phyloP scores from a whole-genome alignment of 1,140 invertebrate genomes.

The Planococcus citri region DNA sequence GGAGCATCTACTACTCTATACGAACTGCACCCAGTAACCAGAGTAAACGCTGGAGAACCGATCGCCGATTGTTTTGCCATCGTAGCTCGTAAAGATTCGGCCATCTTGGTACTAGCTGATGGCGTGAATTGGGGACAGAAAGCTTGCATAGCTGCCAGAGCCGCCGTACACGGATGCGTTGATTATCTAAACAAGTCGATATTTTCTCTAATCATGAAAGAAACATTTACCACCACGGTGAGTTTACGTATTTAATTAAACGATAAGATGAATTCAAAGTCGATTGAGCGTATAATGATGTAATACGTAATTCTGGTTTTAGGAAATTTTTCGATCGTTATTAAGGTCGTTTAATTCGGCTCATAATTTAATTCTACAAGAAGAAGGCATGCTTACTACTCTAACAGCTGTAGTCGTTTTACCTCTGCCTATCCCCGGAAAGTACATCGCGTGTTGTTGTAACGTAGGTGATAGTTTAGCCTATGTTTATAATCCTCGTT shows the following conservation, averaged over 20 bases:
- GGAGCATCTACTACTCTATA: slow-evolving; percentile 39
- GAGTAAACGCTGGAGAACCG: slow-evolving; percentile 66
- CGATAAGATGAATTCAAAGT: background rate
- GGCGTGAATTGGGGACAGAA: slow-evolving; percentile 91
- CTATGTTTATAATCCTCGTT: slow-evolving; percentile 68
- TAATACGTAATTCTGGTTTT: slow-evolving; percentile 21
- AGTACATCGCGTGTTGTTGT: slow-evolving; percentile 73
- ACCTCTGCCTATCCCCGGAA: slow-evolving; percentile 40
- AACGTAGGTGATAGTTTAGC: slow-evolving; percentile 85
- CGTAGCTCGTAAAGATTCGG: slow-evolving; percentile 62
- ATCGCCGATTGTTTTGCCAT: slow-evolving; percentile 84
- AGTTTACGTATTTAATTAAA: slow-evolving; percentile 15
- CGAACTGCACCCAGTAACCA: slow-evolving; percentile 52
- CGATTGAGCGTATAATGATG: background rate
- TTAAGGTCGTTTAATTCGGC: slow-evolving; percentile 75
- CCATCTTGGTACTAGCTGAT: slow-evolving; percentile 73
- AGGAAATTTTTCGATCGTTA: slow-evolving; percentile 69
- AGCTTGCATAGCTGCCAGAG: slow-evolving; percentile 72
- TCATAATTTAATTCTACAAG: slow-evolving; percentile 73
- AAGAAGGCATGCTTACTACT: slow-evolving; percentile 76
- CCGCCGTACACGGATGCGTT: slow-evolving; percentile 74
- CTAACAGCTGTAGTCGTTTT: slow-evolving; percentile 65
- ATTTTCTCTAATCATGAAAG: slow-evolving; percentile 39
- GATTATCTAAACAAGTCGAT: slow-evolving; percentile 71
- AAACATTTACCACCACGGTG: slow-evolving; percentile 28